Evolutionary conservation across 1,140 invertebrate species (phyloP).

Genomic region (Cylas formicarius): DNA sequence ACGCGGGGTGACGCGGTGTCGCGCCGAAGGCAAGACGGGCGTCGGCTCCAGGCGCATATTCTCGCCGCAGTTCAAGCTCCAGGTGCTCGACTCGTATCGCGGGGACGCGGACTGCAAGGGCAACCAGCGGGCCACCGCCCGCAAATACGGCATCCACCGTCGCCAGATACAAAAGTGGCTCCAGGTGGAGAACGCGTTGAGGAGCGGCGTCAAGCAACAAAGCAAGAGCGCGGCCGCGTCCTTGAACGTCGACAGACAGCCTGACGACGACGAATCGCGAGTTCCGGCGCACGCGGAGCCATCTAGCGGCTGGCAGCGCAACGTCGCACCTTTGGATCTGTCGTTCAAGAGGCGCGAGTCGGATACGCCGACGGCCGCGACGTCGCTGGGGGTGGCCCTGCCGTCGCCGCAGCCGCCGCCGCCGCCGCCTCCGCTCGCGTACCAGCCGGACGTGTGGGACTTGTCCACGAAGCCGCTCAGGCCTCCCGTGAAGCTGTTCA

Average conservation of each 20-base stretch:
- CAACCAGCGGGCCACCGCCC: constrained; percentile 75
- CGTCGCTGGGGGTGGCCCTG: constrained; percentile 37
- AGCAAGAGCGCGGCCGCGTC: constrained; percentile 26
- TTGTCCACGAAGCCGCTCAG: constrained; percentile 41
- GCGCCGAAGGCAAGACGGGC: constrained; percentile 45
- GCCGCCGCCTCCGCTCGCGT: constrained; percentile 44
- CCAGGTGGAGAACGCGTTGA: constrained; percentile 67
- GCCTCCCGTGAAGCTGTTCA: constrained; percentile 55
- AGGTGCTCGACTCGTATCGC: constrained; percentile 77
- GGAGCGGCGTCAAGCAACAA: constrained; percentile 56
- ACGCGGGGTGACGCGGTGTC: constrained; percentile 42
- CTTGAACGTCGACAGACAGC: constrained; percentile 35
- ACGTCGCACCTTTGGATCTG: constrained; percentile 39
- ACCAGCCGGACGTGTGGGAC: constrained; percentile 45
- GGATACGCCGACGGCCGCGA: constrained; percentile 34
- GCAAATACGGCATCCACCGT: constrained; percentile 79
- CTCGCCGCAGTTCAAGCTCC: constrained; percentile 74
- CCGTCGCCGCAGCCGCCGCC: constrained; percentile 43
- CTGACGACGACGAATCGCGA: constrained; percentile 31
- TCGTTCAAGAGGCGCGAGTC: constrained; percentile 41
- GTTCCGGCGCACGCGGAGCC: constrained; percentile 24
- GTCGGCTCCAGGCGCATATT: constrained; percentile 75
- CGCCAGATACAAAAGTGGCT: constrained; percentile 85
- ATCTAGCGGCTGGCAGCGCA: constrained; percentile 30
- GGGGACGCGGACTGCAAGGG: constrained; percentile 75